Conservation (phyloP, 2,113 vertebrate species). For the Brachypodius melanocephalos region DNA sequence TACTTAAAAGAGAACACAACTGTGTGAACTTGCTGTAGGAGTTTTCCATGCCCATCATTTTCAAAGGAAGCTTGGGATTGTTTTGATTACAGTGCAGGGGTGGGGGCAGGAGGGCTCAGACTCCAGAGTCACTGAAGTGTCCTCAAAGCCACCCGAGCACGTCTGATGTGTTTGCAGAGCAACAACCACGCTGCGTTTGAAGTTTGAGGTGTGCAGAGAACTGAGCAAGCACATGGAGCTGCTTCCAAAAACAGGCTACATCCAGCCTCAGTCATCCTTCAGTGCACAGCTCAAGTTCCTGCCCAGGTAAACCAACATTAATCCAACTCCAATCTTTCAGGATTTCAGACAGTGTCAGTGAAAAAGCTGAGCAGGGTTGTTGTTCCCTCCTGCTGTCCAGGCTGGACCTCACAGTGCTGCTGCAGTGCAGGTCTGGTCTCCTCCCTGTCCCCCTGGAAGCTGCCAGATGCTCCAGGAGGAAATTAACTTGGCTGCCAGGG, state of each 20-base stretch:
- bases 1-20: neutral
- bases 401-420: neutral
- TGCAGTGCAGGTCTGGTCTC: neutral
- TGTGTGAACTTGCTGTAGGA: neutral
- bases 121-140: neutral
- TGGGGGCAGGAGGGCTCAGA: neutral
- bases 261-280: conserved; percentile 83
- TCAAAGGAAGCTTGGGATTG: neutral
- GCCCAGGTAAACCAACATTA: conserved; percentile 81
- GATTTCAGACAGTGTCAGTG: neutral
- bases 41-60: neutral
- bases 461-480: conserved; percentile 47
- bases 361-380: neutral
- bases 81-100: neutral
- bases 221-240: conserved; percentile 86
- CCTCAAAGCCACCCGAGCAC: neutral
- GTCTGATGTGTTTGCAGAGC: conserved; percentile 72
- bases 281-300: conserved; percentile 85
- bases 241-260: conserved; percentile 80
- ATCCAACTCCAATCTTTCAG: neutral
- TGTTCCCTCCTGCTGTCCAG: neutral
- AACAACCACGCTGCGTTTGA: conserved; percentile 76
- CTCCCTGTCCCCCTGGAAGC: neutral
- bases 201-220: conserved; percentile 84
- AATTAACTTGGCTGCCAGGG: conserved; percentile 44